A percentile compares a stretch with the other conserved stretches of the same genome.
Evolutionary conservation across 2,888 invertebrate species (phyloP).

Genomic region (Tenthredo notha): DNA sequence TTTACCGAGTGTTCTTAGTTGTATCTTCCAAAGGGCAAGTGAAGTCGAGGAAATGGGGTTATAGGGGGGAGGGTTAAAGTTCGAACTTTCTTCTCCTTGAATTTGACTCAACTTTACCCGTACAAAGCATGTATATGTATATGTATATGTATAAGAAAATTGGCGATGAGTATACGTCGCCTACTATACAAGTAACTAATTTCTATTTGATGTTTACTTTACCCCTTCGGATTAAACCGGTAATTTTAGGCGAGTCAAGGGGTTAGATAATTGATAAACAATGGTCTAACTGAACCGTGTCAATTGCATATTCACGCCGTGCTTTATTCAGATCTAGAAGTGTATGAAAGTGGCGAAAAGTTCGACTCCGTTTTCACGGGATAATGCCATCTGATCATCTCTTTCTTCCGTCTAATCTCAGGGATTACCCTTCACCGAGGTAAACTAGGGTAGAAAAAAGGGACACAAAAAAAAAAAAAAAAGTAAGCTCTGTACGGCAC

Average conservation of each 20-base stretch:
- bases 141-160: background rate
- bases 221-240: background rate
- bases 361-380: background rate
- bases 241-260: background rate
- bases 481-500: background rate
- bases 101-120: constrained; percentile 1
- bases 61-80: background rate
- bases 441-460: background rate
- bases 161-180: background rate
- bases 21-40: constrained; percentile 11
- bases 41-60: background rate
- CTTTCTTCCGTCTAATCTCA: background rate
- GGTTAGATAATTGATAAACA: constrained; percentile 31
- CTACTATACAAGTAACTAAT: background rate
- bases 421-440: background rate
- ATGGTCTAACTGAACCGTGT: constrained; percentile 25
- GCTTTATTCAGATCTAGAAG: background rate
- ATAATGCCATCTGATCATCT: background rate
- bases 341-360: too few species aligned
- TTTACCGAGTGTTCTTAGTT: constrained; percentile 19
- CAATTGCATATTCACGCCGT: constrained; percentile 25
- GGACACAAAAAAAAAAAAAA: background rate
- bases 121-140: background rate
- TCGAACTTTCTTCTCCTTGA: constrained; percentile 27
- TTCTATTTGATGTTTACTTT: constrained; percentile 35